Base-by-base conservation (phyloP, 2,888 invertebrate species). In the Leptodirus hochenwartii region DNA sequence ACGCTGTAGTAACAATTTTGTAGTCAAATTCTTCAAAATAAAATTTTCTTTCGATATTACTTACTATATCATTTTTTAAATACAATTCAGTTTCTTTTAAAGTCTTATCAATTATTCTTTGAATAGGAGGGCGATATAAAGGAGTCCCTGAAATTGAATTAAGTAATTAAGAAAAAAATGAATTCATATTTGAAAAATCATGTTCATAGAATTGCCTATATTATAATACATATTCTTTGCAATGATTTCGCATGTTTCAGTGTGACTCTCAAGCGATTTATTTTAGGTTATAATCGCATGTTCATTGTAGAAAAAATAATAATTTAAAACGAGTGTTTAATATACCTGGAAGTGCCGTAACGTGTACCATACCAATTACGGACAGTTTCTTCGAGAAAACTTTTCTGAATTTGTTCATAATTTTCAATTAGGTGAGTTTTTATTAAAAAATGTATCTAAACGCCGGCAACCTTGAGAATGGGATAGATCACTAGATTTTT, bases 291-390 rank as follows among this genome's bases (percentile, higher is more conserved):
- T n/a, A 3, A 27, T 27, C 2, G 17, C 10, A 10, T 13, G 15
- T 16, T 27, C 3, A 20, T 20, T 20, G 20, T 8, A 20, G 6
- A 20, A 20, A 20, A 8, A 20, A 20, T 8, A 8, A 8, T 20
- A n/a, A 8, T 20, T 8, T 20, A 20, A 20, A 20, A 20, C 15
- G 13, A 23, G 16, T 26, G 32, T 12, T 28, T 22, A 9, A 39
- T 37, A 39, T 54, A 74, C 77, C 77, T 54, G 78, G 78, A 34
- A 76, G 52, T 25, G 74, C 67, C 40, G 57, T 58, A 2, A 74
- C 59, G 47, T 79, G 78, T 31, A 79, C 59, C 77, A 79, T 78
- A 30, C 74, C 77, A 42, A 79, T 67, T 17, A 75, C 49, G 34
- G 62, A 60, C 44, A 59, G 61, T 29, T 48, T 47, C 27, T 53